Conservation (phyloP, 2,113 vertebrate species). For the Neofelis nebulosa region DNA sequence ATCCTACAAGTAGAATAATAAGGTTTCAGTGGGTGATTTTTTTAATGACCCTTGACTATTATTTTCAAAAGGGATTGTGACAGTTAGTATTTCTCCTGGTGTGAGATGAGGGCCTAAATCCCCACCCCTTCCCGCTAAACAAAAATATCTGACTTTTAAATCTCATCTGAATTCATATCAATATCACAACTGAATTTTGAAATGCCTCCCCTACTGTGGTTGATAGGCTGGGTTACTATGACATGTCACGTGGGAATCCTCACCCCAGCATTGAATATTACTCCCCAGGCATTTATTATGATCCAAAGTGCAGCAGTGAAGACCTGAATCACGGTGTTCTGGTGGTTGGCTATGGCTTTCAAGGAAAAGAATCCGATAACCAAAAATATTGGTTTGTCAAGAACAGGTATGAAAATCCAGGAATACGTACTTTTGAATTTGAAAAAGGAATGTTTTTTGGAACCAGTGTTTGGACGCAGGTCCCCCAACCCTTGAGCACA, state of each 20-base stretch:
- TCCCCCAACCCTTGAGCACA: too few species aligned
- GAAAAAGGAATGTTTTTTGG: background rate
- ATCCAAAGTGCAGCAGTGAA: conserved; percentile 90
- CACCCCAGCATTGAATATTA: background rate
- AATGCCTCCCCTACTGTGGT: background rate
- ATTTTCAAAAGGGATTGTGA: background rate
- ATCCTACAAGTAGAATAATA: background rate
- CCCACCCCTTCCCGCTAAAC: background rate
- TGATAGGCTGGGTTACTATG: background rate
- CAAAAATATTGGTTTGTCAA: conserved; percentile 96
- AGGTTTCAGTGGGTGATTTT: background rate
- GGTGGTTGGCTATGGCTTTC: conserved; percentile 91
- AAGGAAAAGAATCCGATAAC: conserved; percentile 87
- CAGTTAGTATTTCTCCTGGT: background rate
- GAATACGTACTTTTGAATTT: background rate
- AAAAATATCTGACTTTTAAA: background rate
- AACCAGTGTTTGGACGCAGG: background rate
- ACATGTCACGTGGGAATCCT: background rate
- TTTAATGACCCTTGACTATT: background rate
- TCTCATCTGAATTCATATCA: background rate
- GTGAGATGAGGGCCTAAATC: background rate
- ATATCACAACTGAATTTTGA: background rate
- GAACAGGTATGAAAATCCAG: conserved; percentile 89
- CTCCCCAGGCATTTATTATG: conserved; percentile 91
- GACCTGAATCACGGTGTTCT: conserved; percentile 92